Conservation (phyloP, 92 coral and sea anemone genomes). For the Scolanthus callimorphus region DNA sequence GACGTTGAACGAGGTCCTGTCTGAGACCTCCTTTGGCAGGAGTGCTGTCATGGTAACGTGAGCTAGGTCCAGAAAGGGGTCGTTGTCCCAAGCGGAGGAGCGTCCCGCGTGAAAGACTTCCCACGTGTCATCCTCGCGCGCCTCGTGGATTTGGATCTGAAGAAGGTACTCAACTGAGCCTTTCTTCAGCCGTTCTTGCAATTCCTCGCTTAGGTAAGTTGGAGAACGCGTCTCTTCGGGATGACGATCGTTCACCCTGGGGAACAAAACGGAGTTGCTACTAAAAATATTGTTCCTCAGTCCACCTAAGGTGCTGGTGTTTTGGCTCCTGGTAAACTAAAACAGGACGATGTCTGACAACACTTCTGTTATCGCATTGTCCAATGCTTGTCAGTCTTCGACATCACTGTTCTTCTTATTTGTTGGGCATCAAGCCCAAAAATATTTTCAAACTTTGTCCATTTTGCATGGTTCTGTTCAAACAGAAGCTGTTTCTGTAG, state of each 20-base stretch:
- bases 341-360: too few relatives aligned
- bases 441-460: too few relatives aligned
- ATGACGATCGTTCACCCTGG: slow-evolving; percentile 11
- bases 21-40: slow-evolving; percentile 65
- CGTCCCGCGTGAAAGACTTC: slow-evolving; percentile 54
- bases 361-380: too few relatives aligned
- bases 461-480: too few relatives aligned
- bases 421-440: too few relatives aligned
- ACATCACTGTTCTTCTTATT: too few relatives aligned
- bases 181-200: slow-evolving; percentile 37
- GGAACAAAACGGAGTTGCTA: background rate
- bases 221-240: slow-evolving; percentile 54
- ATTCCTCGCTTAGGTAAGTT: slow-evolving; percentile 57
- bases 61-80: slow-evolving; percentile 89
- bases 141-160: slow-evolving; percentile 74
- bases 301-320: too few relatives aligned
- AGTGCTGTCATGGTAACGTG: slow-evolving; percentile 64
- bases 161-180: slow-evolving; percentile 66
- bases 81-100: slow-evolving; percentile 70
- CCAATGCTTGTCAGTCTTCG: too few relatives aligned
- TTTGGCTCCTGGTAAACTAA: too few relatives aligned
- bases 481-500: too few relatives aligned
- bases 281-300: too few relatives aligned
- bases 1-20: slow-evolving; percentile 45
- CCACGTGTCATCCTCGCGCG: slow-evolving; percentile 54